These are phyloP conservation scores for Notothenia coriiceps DNA, from an alignment of 2,113 vertebrate genomes.

Conservation along the genomic window DNA sequence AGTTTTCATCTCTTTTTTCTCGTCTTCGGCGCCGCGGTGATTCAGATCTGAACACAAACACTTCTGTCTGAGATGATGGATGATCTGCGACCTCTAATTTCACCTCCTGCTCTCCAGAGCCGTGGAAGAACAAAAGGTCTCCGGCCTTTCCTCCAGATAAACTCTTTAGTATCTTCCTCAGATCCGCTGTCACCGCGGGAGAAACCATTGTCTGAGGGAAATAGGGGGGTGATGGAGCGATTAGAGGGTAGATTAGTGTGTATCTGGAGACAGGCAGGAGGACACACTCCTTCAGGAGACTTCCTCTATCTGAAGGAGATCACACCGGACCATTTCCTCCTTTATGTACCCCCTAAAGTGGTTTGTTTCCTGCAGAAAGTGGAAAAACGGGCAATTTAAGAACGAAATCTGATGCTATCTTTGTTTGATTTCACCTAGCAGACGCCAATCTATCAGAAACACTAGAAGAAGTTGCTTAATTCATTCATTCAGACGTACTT, in stretches of 20 bases:
- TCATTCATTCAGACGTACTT: too few relatives aligned
- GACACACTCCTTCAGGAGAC: not conserved
- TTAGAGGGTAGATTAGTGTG: conserved; percentile 64
- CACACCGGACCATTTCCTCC: too few relatives aligned
- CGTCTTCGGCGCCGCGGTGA: too few relatives aligned
- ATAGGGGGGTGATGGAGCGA: conserved; percentile 62
- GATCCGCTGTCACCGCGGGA: conserved; percentile 60
- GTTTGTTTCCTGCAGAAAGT: too few relatives aligned
- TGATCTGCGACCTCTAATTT: conserved; percentile 86
- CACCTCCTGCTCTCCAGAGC: conserved; percentile 56
- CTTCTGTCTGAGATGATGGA: conserved; percentile 87
- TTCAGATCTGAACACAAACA: too few relatives aligned
- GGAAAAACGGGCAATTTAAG: too few relatives aligned
- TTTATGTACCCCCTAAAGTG: too few relatives aligned
- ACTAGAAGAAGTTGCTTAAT: too few relatives aligned
- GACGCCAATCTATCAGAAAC: too few relatives aligned
- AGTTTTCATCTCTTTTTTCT: too few relatives aligned
- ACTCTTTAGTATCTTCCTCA: conserved; percentile 34
- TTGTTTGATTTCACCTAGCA: too few relatives aligned
- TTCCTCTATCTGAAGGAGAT: conserved; percentile 21
- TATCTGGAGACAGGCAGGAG: conserved; percentile 35
- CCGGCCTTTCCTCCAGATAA: conserved; percentile 65
- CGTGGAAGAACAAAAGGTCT: conserved; percentile 72
- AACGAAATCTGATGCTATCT: too few relatives aligned
- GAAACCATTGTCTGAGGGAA: conserved; percentile 69